Conservation (phyloP, 2,888 invertebrate species). For the Zeuzera pyrina region DNA sequence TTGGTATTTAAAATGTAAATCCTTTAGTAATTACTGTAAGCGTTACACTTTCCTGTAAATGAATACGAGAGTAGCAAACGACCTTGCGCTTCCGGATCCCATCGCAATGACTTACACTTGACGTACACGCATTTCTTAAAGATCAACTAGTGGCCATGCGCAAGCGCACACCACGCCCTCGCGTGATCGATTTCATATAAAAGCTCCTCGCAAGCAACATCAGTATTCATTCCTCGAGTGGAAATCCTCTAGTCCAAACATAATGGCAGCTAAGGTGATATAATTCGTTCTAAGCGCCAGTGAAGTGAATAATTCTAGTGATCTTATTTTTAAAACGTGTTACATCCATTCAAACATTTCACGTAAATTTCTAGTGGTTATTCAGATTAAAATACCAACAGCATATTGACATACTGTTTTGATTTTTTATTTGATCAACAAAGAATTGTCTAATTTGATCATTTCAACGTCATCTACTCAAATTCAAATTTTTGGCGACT, state of each 20-base stretch:
- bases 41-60: no score
- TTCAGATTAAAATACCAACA: no score
- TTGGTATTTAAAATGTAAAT: no score
- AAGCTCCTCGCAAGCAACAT: constrained; percentile 37
- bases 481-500: no score
- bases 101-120: constrained; percentile 20
- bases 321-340: no score
- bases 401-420: no score
- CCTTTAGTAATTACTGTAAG: neutral
- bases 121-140: constrained; percentile 34
- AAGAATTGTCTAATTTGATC: no score
- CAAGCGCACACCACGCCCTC: constrained; percentile 45
- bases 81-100: constrained; percentile 39
- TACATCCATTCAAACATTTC: neutral
- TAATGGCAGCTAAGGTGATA: constrained; percentile 66
- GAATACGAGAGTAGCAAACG: constrained; percentile 16
- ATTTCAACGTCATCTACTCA: no score
- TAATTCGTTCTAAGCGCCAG: constrained; percentile 20
- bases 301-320: no score
- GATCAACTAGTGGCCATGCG: constrained; percentile 45
- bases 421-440: no score
- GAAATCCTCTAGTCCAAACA: constrained; percentile 44
- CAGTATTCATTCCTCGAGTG: constrained; percentile 52
- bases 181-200: constrained; percentile 44
- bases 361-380: no score